A percentile compares a stretch with the other conserved stretches of the same genome.
Evolutionary conservation across 1,140 invertebrate genomes (phyloP).

Genomic region (Stenopsyche tienmushanensis): DNA sequence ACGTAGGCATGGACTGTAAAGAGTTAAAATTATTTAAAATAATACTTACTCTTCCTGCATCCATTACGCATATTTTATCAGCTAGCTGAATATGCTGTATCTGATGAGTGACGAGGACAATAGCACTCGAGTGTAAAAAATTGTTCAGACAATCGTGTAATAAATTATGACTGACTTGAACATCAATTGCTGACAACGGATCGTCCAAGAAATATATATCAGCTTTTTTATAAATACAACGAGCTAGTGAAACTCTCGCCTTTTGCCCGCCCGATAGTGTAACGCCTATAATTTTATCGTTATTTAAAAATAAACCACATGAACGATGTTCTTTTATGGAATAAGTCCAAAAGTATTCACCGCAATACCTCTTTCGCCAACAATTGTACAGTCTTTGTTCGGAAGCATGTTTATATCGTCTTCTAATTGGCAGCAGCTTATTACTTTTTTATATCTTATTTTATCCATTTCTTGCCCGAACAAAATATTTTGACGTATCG

Average conservation of each 20-base stretch:
- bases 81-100: slow-evolving; percentile 70
- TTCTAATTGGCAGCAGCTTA: slow-evolving; percentile 66
- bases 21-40: neutral
- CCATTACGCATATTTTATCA: slow-evolving; percentile 58
- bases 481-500: slow-evolving; percentile 76
- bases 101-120: slow-evolving; percentile 77
- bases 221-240: slow-evolving; percentile 66
- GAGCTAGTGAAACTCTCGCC: slow-evolving; percentile 62
- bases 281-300: slow-evolving; percentile 43
- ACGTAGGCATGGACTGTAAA: neutral
- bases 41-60: slow-evolving; percentile 43
- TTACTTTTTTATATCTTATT: slow-evolving; percentile 59
- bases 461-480: slow-evolving; percentile 68
- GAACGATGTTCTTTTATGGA: neutral
- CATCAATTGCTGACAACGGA: slow-evolving; percentile 72
- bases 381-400: slow-evolving; percentile 68
- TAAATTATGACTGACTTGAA: slow-evolving; percentile 64
- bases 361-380: slow-evolving; percentile 58
- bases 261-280: slow-evolving; percentile 65
- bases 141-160: slow-evolving; percentile 61
- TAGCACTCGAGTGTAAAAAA: slow-evolving; percentile 59
- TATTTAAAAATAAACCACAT: neutral
- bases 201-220: slow-evolving; percentile 79
- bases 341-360: neutral
- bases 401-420: slow-evolving; percentile 69